Base-by-base conservation (phyloP, 1,140 invertebrate species). In the Camponotus pennsylvanicus region DNA sequence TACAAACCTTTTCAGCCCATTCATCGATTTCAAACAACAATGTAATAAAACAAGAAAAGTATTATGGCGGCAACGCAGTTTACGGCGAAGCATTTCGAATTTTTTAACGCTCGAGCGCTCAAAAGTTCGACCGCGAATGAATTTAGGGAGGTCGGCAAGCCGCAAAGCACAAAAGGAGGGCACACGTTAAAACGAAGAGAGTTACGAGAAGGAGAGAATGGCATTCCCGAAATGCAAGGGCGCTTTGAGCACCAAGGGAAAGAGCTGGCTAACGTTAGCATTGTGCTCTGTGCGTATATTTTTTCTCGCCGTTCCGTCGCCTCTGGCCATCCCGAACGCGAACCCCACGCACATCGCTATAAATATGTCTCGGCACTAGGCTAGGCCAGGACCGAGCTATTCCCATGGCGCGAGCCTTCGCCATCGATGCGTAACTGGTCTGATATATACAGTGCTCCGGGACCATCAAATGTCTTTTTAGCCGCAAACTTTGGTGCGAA, bases 41-140 rank as follows among this genome's bases (percentile, higher is more conserved):
- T 32, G 79, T 63, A 59, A 45, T 49, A 61, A 69, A 75, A 61
- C 27, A 18, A 61, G 40, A 6, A 61, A 3, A 59, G 27, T 15
- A 73, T 45, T 21, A 5, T 7, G 13, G 15, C 34, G 32, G 32
- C 40, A 8, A 21, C 63, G 66, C 27, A 27, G 27, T 71, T 82
- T 85, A 55, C 42, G 34, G 52, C 15, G 73, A 57, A 63, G 34
- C 32, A 78, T 6, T 78, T 18, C 79, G 55, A 32, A 73, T 73
- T 83, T 83, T 75, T 83, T 73, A 83, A 73, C 79, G 69, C 79
- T 75, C 32, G 79, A 83, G 55, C 40, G 79, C 87, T 88, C 88
- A 89, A 89, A 93, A 88, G 89, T 93, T 93, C 84, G 83, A 84
- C 91, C 87, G 86, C 87, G 90, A 93, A 91, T 83, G 88, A 93